These are phyloP conservation scores for Andrena marginata DNA, from an alignment of 2,888 invertebrate species.

Conservation along the genomic window DNA sequence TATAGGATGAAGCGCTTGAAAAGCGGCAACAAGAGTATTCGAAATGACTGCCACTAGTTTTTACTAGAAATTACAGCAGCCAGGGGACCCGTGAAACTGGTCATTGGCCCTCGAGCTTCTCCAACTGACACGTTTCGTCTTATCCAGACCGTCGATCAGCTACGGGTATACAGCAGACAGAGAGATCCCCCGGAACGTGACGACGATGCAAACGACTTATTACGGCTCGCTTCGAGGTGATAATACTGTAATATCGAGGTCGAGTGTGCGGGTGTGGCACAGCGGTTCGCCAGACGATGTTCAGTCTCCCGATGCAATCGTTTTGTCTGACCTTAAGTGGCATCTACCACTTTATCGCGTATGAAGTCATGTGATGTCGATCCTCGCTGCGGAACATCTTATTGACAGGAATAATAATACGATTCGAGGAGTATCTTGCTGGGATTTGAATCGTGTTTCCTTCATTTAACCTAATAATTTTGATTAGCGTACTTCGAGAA, in stretches of 20 bases:
- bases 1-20: not conserved
- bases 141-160: slow-evolving; percentile 65
- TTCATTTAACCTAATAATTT: not conserved
- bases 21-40: not conserved
- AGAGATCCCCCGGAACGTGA: slow-evolving; percentile 67
- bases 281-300: slow-evolving; percentile 34
- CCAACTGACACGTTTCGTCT: slow-evolving; percentile 65
- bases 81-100: slow-evolving; percentile 57
- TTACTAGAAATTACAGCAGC: not conserved
- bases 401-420: not conserved
- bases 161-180: slow-evolving; percentile 49
- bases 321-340: slow-evolving; percentile 16
- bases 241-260: slow-evolving; percentile 77
- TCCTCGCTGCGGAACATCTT: slow-evolving; percentile 20
- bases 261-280: slow-evolving; percentile 71
- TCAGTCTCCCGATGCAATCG: slow-evolving; percentile 28
- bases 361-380: slow-evolving; percentile 1
- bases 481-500: no score
- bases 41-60: not conserved
- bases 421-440: no score
- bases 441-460: no score
- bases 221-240: slow-evolving; percentile 66
- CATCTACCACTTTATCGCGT: slow-evolving; percentile 14
- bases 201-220: slow-evolving; percentile 71
- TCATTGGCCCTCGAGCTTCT: slow-evolving; percentile 66